Conservation (phyloP, 2,113 vertebrate species). For the Neofelis nebulosa region DNA sequence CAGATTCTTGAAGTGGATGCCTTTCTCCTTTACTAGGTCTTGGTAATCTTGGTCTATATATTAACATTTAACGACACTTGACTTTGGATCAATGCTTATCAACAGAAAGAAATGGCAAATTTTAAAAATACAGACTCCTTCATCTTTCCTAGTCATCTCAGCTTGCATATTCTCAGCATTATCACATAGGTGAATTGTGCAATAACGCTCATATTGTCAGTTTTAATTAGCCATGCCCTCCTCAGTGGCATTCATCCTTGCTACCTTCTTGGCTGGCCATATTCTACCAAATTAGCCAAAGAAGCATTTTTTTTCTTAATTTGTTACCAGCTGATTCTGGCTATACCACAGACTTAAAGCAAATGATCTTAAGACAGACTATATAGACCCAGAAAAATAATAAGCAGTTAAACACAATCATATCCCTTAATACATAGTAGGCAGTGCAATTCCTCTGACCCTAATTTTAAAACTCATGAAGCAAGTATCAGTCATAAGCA, state of each 20-base stretch:
- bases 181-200: not conserved
- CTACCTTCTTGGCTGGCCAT: not conserved
- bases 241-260: accelerated
- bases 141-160: not conserved
- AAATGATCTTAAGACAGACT: not conserved
- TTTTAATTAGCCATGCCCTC: not conserved
- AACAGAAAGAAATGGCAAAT: not conserved
- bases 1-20: not conserved
- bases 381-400: not conserved
- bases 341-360: not conserved
- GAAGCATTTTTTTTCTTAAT: not conserved
- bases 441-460: not conserved
- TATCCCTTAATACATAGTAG: not conserved
- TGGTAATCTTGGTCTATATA: not conserved
- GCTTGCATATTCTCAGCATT: not conserved
- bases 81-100: not conserved
- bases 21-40: accelerated
- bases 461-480: not conserved
- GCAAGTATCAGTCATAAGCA: not conserved
- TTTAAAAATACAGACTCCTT: not conserved
- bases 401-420: not conserved
- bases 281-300: not conserved
- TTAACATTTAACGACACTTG: not conserved
- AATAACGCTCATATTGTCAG: not conserved
- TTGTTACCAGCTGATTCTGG: not conserved